These are phyloP conservation scores for Athalia circularis DNA, from an alignment of 2,888 invertebrate genomes.

Conservation along the genomic window DNA sequence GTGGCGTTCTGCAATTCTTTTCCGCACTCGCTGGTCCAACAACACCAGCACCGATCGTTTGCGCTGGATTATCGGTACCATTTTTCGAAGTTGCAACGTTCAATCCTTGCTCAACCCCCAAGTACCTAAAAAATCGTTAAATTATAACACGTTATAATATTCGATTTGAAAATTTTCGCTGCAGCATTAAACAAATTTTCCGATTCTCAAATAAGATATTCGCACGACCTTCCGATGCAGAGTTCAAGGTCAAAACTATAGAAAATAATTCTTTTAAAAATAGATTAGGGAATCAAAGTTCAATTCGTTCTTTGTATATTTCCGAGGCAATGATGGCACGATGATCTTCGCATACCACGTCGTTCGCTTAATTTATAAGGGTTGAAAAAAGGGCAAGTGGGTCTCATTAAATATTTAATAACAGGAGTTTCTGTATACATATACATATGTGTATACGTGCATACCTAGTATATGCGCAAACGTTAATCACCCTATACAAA, in stretches of 20 bases:
- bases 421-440: conserved; percentile 20
- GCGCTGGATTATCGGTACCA: conserved; percentile 62
- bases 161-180: background rate
- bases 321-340: too few relatives aligned
- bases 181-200: too few relatives aligned
- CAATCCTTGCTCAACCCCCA: conserved; percentile 69
- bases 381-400: conserved; percentile 7
- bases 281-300: too few relatives aligned
- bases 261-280: too few relatives aligned
- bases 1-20: conserved; percentile 70
- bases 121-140: conserved; percentile 63
- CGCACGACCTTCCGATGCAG: too few relatives aligned
- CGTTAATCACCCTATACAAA: conserved; percentile 35
- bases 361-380: conserved; percentile 14
- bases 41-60: conserved; percentile 68
- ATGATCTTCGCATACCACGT: background rate
- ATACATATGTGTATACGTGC: background rate
- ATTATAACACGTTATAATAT: conserved; percentile 30
- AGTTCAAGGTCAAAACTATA: too few relatives aligned
- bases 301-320: too few relatives aligned
- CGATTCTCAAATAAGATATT: too few relatives aligned
- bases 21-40: conserved; percentile 72
- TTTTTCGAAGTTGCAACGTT: conserved; percentile 58
- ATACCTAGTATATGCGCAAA: background rate
- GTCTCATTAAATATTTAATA: conserved; percentile 38